A percentile compares a stretch with the other conserved stretches of the same genome.
These are phyloP conservation scores for Lycaena phlaeas DNA, from an alignment of 2,888 invertebrate genomes.

Conservation along the genomic window DNA sequence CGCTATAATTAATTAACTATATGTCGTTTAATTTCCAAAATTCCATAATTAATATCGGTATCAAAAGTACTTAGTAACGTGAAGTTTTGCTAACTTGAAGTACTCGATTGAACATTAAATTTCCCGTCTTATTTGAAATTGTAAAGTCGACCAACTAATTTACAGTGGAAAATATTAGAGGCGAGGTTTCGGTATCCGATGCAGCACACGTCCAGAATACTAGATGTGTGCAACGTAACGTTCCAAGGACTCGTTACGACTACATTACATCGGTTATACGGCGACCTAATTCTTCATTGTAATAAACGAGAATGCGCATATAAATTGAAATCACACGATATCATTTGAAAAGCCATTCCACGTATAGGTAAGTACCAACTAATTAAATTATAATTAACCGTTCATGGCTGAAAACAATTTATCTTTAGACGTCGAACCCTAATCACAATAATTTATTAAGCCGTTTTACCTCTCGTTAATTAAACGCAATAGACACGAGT, in stretches of 20 bases:
- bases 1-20: neutral
- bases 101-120: constrained; percentile 19
- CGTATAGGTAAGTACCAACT: too few species aligned
- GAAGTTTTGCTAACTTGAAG: constrained; percentile 14
- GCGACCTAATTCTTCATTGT: constrained; percentile 1
- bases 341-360: too few species aligned
- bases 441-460: neutral
- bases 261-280: neutral
- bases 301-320: too few species aligned
- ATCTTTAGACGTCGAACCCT: neutral
- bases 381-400: neutral
- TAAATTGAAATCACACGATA: too few species aligned
- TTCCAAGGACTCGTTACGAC: neutral
- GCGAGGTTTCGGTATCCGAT: constrained; percentile 5
- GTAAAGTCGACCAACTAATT: constrained; percentile 5
- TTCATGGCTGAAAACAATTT: constrained; percentile 1
- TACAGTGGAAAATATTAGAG: constrained; percentile 4
- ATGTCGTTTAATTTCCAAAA: too few species aligned
- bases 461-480: neutral
- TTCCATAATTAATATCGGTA: too few species aligned
- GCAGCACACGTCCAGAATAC: constrained; percentile 2
- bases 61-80: constrained; percentile 16
- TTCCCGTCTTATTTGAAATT: constrained; percentile 14
- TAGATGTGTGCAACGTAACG: neutral
- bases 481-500: constrained; percentile 1